Evolutionary conservation across 2,888 invertebrate genomes (phyloP).

Genomic region (Pseudeuparius sepicola): DNA sequence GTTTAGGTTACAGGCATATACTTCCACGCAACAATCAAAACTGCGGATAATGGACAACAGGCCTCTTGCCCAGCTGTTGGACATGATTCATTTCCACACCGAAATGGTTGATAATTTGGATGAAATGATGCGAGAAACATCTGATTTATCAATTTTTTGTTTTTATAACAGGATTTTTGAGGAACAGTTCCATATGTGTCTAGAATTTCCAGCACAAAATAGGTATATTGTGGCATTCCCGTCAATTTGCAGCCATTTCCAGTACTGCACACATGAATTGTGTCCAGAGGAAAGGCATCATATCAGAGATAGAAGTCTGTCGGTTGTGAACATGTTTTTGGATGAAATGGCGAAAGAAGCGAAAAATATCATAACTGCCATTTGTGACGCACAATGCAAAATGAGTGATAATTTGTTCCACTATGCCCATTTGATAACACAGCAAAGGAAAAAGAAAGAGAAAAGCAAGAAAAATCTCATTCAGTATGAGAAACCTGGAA

Average conservation of each 20-base stretch:
- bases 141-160: conserved; percentile 95
- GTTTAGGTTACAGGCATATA: conserved; percentile 92
- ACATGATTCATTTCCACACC: conserved; percentile 93
- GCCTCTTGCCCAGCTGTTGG: conserved; percentile 83
- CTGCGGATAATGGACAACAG: conserved; percentile 72
- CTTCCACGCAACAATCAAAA: conserved; percentile 74
- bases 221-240: conserved; percentile 97
- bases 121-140: conserved; percentile 92
- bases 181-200: conserved; percentile 96
- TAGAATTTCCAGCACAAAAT: conserved; percentile 98
- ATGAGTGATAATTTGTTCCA: conserved; percentile 92
- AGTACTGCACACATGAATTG: conserved; percentile 93
- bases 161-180: conserved; percentile 96
- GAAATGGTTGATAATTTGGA: conserved; percentile 97
- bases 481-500: conserved; percentile 86
- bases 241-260: conserved; percentile 94
- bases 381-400: conserved; percentile 96
- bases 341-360: conserved; percentile 99
- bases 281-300: conserved; percentile 98
- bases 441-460: conserved; percentile 84
- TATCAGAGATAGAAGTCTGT: conserved; percentile 88
- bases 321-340: conserved; percentile 92
- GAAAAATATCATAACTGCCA: conserved; percentile 95
- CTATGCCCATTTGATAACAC: conserved; percentile 84
- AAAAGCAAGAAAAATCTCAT: conserved; percentile 80